Base-by-base conservation (phyloP, 2,888 invertebrate genomes). In the Drosophila stalkeri region DNA sequence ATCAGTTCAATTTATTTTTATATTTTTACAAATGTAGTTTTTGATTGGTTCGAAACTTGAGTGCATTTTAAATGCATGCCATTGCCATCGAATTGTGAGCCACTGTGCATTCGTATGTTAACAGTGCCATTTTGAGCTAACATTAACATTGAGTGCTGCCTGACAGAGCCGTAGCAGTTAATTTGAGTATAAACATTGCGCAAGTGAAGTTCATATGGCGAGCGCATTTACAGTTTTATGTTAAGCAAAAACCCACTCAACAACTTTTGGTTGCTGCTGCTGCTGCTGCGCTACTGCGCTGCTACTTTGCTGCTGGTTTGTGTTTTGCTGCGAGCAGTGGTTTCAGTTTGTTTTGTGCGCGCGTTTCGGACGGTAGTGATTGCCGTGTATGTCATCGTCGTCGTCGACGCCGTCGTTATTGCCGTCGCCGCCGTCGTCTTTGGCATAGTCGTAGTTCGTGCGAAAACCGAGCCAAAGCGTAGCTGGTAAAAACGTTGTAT, bases 341-440 rank as follows among this genome's bases (percentile, higher is more conserved):
- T 55, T 64, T 64, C 79, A 83, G 74, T 83, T 82, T 81, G 81
- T 82, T 80, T 82, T 85, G 68, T 72, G 82, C 79, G 81, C 82
- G 82, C 81, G 79, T 81, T 57, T 65, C 47, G 69, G 55, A 80
- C 72, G 82, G 85, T 85, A 20, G 56, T 64, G 54, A 55, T 51
- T 62, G 71, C 47, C 60, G 81, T 65, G 81, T 65, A 56, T 72
- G 72, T 51, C 71, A 16, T 56, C 56, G 56, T 56, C 56, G 43
- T 44, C 56, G 56, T 62, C 63, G 70, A 60, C 60, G 71, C 56
- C 41, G 71, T 64, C 41, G 51, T 65, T 16, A 47, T 67, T 43
- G 54, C 59, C 64, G 75, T 60, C 74, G 68, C 55, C 61, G 75
- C 54, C 71, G 56, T 73, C 69, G 63, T 64, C 52, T 39, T 62